Conservation (phyloP, 2,797 vertebrate species). For the Anniella stebbinsi region DNA sequence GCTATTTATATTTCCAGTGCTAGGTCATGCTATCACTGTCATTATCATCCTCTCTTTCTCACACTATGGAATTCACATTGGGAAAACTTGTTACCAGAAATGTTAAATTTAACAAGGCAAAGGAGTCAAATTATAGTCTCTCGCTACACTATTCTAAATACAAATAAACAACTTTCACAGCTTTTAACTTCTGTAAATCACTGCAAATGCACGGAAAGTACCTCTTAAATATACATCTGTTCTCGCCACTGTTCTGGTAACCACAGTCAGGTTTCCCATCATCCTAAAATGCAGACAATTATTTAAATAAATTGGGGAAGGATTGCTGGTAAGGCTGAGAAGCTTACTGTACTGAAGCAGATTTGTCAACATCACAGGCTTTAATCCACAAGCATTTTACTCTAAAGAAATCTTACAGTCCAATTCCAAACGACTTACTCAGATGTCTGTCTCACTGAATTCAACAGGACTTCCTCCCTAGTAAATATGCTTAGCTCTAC, state of each 20-base stretch:
- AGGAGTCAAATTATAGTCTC: neutral
- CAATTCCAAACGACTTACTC: neutral
- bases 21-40: constrained; percentile 34
- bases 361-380: neutral
- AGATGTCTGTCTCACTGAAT: neutral
- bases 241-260: constrained; percentile 26
- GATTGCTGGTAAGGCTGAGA: neutral
- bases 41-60: constrained; percentile 24
- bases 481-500: neutral
- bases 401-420: neutral
- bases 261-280: constrained; percentile 2
- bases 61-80: neutral
- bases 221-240: constrained; percentile 38
- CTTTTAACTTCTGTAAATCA: constrained; percentile 43
- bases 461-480: neutral
- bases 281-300: constrained; percentile 23
- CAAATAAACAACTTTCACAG: constrained; percentile 42
- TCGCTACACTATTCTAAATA: constrained; percentile 49
- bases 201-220: constrained; percentile 23
- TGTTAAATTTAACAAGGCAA: constrained; percentile 18
- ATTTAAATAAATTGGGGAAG: constrained; percentile 19
- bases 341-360: neutral
- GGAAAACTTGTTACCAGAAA: constrained; percentile 25
- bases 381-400: neutral
- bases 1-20: constrained; percentile 51